A percentile compares a stretch with the other conserved stretches of the same genome.
Conservation (phyloP, 1,140 invertebrate species). For the Achatina immaculata region DNA sequence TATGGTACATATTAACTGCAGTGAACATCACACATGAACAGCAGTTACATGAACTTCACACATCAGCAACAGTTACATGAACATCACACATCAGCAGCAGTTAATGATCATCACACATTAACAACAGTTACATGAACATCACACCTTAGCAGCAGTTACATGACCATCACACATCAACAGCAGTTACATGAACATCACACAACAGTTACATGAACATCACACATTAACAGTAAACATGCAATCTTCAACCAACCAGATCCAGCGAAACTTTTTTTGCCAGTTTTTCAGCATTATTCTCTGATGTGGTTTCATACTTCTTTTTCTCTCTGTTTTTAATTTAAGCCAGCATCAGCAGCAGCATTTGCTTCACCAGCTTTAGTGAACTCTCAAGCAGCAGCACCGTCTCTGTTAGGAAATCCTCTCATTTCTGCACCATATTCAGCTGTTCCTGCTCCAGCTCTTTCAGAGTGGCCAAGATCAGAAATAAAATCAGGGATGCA, state of each 20-base stretch:
- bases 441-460: background rate
- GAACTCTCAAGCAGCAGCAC: background rate
- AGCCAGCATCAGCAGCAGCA: background rate
- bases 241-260: no score
- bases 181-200: no score
- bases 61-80: no score
- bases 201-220: background rate
- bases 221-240: background rate
- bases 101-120: no score
- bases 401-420: background rate
- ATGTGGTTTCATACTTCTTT: background rate
- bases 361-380: slow-evolving; percentile 22
- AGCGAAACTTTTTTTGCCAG: background rate
- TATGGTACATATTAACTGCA: no score
- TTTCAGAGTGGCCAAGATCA: slow-evolving; percentile 24
- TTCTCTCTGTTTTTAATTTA: background rate
- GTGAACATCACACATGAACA: no score
- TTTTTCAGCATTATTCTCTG: background rate
- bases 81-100: background rate
- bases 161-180: no score
- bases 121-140: no score
- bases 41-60: no score
- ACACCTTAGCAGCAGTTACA: no score
- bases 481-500: slow-evolving; percentile 1
- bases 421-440: background rate